These are phyloP conservation scores for Lepus americanus DNA, from an alignment of 2,113 vertebrate genomes.

Conservation along the genomic window DNA sequence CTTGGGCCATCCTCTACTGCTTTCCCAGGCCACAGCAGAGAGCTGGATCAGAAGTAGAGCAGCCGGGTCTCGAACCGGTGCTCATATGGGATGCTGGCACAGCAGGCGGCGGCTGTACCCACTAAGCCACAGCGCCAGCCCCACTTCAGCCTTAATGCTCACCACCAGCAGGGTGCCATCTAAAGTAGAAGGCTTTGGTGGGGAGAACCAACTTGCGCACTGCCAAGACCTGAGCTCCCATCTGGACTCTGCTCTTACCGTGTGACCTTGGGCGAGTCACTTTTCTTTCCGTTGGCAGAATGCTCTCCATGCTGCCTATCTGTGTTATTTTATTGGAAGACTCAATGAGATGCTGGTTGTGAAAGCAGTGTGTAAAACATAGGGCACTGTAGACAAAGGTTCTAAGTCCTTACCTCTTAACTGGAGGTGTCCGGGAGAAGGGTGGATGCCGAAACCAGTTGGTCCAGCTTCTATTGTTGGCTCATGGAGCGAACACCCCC, in stretches of 20 bases:
- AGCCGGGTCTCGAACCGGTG: too few relatives aligned
- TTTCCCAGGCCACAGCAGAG: too few relatives aligned
- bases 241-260: not conserved
- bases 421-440: not conserved
- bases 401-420: not conserved
- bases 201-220: not conserved
- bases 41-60: too few relatives aligned
- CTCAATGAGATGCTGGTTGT: not conserved
- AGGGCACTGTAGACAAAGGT: not conserved
- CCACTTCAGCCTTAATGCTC: not conserved
- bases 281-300: not conserved
- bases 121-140: too few relatives aligned
- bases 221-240: not conserved
- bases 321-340: not conserved
- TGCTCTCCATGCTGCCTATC: not conserved
- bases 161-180: too few relatives aligned
- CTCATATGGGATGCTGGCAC: too few relatives aligned
- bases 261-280: not conserved
- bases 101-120: too few relatives aligned
- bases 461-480: conserved; percentile 7
- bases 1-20: too few relatives aligned
- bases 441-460: not conserved
- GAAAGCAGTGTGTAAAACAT: not conserved
- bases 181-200: not conserved
- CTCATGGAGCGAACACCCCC: not conserved